phyloP scores from a whole-genome alignment of 2,888 invertebrate genomes.

The Cheilosia impressa region DNA sequence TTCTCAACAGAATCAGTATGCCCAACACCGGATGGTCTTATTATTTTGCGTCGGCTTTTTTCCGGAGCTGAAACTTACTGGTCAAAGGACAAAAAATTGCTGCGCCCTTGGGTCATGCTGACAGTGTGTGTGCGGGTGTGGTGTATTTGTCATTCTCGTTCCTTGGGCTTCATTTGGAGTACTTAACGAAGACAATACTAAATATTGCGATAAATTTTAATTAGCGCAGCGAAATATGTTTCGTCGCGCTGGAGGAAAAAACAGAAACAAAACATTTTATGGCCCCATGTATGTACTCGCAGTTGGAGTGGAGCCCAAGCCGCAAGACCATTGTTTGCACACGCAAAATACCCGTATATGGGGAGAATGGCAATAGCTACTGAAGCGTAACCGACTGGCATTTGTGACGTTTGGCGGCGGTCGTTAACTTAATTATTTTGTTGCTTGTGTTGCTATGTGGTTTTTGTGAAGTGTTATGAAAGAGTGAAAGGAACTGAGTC shows the following conservation, averaged over 20 bases:
- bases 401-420: conserved; percentile 23
- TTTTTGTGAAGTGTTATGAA: neutral
- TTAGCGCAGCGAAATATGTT: conserved; percentile 40
- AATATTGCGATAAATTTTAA: conserved; percentile 56
- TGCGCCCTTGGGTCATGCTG: neutral
- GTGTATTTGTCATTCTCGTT: conserved; percentile 16
- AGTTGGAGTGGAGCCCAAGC: neutral
- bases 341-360: conserved; percentile 31
- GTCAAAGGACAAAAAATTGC: neutral
- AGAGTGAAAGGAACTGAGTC: neutral
- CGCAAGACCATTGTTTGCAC: conserved; percentile 34
- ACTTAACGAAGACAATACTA: conserved; percentile 18
- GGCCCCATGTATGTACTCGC: neutral
- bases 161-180: conserved; percentile 4
- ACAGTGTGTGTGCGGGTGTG: no score
- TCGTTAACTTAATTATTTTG: conserved; percentile 52
- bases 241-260: neutral
- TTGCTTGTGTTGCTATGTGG: neutral
- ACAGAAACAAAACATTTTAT: neutral
- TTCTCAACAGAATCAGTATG: conserved; percentile 16
- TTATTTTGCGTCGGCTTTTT: conserved; percentile 40
- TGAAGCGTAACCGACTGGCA: conserved; percentile 38
- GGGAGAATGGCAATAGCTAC: neutral
- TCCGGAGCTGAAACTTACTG: conserved; percentile 34
- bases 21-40: conserved; percentile 37